These are phyloP conservation scores for Diuraphis noxia DNA, from an alignment of 1,140 invertebrate genomes.

Conservation along the genomic window DNA sequence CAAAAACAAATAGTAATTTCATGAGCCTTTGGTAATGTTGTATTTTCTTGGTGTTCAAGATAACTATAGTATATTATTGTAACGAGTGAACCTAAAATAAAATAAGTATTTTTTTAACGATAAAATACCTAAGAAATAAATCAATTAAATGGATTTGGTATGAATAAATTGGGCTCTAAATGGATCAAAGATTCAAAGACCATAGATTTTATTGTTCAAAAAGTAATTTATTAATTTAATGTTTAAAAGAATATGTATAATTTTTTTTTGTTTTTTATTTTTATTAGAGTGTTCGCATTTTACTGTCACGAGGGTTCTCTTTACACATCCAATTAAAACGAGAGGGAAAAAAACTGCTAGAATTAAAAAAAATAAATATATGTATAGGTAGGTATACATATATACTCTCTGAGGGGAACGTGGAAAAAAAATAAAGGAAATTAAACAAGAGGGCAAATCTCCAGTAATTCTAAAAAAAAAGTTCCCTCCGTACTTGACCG, in stretches of 20 bases:
- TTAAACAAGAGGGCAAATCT: conserved; percentile 52
- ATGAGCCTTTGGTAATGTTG: neutral
- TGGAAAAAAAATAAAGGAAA: conserved; percentile 39
- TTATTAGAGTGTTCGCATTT: conserved; percentile 31
- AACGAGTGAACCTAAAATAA: neutral
- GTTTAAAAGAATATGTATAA: conserved; percentile 42
- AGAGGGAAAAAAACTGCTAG: conserved; percentile 28
- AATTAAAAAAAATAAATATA: conserved; percentile 43
- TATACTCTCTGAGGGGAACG: conserved; percentile 39
- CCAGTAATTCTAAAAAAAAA: conserved; percentile 40
- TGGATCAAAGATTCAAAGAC: neutral
- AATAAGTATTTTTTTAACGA: neutral
- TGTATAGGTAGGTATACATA: neutral
- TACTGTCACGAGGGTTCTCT: conserved; percentile 49
- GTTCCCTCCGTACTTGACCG: conserved; percentile 24
- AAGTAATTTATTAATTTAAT: conserved; percentile 47
- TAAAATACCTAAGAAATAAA: neutral
- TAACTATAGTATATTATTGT: neutral
- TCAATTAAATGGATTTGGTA: neutral
- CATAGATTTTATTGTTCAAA: conserved; percentile 28
- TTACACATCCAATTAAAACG: conserved; percentile 53
- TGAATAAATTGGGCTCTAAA: neutral
- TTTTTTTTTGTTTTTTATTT: neutral
- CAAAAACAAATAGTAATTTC: neutral
- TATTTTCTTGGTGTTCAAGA: neutral